Percentiles rank a stretch among this genome's conserved stretches.
These are phyloP conservation scores for Micromussa lordhowensis DNA, from an alignment of 92 coral and sea anemone species.

Conservation along the genomic window DNA sequence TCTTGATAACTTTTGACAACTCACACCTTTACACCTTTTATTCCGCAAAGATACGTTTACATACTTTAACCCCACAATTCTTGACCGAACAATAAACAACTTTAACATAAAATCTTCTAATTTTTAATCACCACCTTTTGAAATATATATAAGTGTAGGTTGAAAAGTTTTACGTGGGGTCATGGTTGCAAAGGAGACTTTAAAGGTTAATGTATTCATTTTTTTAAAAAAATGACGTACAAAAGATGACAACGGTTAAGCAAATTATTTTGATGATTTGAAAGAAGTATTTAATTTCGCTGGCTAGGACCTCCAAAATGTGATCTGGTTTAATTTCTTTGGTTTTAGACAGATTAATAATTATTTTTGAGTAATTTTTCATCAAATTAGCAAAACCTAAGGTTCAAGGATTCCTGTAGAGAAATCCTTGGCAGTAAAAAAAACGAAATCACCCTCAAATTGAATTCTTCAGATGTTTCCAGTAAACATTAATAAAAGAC, in stretches of 20 bases:
- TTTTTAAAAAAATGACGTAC: background rate
- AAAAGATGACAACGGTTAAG: background rate
- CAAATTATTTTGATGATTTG: background rate
- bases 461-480: background rate
- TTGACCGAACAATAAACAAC: background rate
- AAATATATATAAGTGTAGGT: no score
- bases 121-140: background rate
- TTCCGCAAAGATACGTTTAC: no score
- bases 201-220: background rate
- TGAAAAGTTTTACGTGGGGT: background rate
- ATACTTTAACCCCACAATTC: background rate
- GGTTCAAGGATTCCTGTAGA: background rate
- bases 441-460: background rate
- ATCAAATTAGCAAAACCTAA: background rate
- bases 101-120: no score
- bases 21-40: background rate
- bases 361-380: background rate
- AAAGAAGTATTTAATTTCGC: background rate
- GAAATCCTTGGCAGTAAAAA: background rate
- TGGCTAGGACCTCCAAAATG: background rate
- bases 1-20: background rate
- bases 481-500: background rate
- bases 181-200: background rate
- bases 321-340: background rate
- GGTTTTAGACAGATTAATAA: background rate